These are phyloP conservation scores for Apamea crenata DNA, from an alignment of 2,888 invertebrate genomes.

Conservation along the genomic window DNA sequence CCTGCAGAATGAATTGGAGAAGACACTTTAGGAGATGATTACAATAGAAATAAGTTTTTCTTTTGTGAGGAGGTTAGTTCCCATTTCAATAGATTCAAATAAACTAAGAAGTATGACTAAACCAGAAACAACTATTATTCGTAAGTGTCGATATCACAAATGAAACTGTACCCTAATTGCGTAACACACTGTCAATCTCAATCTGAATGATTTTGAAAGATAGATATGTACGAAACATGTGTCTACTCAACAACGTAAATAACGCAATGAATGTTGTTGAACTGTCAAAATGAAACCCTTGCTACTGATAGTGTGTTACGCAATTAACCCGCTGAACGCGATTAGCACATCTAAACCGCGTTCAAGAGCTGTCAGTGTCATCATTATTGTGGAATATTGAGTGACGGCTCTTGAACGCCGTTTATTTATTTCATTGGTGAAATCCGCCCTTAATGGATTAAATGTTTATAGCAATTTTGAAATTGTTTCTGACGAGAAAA, in stretches of 20 bases:
- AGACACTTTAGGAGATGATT: constrained; percentile 1
- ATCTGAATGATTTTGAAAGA: no score
- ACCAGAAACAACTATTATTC: neutral
- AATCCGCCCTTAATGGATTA: neutral
- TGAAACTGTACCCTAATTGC: no score
- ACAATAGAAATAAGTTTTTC: neutral
- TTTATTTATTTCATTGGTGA: neutral
- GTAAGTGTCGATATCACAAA: neutral
- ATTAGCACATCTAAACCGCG: no score
- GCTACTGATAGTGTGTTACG: no score
- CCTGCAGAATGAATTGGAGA: constrained; percentile 30
- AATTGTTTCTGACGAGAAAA: neutral
- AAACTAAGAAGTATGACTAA: neutral
- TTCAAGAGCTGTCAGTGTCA: no score
- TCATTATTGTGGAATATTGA: no score
- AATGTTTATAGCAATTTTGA: neutral
- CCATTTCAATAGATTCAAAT: neutral
- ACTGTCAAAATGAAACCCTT: no score
- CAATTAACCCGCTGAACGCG: no score
- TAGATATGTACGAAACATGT: no score
- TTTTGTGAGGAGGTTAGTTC: neutral
- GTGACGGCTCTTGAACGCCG: neutral
- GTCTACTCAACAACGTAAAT: no score
- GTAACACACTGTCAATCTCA: no score
- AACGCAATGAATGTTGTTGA: no score